phyloP scores from a whole-genome alignment of 2,888 invertebrate species.

The Alviniconcha strummeri region DNA sequence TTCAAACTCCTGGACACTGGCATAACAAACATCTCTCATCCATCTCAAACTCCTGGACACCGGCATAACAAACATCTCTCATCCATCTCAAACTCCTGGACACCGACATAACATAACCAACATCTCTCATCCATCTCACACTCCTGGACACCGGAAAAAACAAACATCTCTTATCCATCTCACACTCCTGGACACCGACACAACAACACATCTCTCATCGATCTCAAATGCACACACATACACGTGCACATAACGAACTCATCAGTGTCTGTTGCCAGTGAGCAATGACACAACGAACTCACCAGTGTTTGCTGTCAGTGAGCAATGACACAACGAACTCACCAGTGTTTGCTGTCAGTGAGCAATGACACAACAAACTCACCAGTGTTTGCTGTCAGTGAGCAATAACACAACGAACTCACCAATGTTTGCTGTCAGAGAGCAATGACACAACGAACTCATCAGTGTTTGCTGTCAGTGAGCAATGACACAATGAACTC shows the following conservation, averaged over 20 bases:
- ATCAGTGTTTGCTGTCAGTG: no score
- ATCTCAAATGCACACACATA: slow-evolving; percentile 9
- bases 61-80: not conserved
- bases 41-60: slow-evolving; percentile 72
- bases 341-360: no score
- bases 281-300: no score
- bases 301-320: no score
- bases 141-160: not conserved
- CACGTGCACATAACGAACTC: not conserved
- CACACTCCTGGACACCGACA: not conserved
- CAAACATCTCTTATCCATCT: not conserved
- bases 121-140: not conserved
- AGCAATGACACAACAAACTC: no score
- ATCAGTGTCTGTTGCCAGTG: no score
- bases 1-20: not conserved
- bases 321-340: no score
- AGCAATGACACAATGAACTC: no score
- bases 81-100: not conserved
- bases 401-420: no score
- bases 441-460: no score
- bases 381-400: no score
- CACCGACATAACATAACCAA: not conserved
- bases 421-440: no score
- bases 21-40: slow-evolving; percentile 56
- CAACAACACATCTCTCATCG: not conserved